Conservation (phyloP, 2,113 vertebrate genomes). For the Phaetusa simplex region DNA sequence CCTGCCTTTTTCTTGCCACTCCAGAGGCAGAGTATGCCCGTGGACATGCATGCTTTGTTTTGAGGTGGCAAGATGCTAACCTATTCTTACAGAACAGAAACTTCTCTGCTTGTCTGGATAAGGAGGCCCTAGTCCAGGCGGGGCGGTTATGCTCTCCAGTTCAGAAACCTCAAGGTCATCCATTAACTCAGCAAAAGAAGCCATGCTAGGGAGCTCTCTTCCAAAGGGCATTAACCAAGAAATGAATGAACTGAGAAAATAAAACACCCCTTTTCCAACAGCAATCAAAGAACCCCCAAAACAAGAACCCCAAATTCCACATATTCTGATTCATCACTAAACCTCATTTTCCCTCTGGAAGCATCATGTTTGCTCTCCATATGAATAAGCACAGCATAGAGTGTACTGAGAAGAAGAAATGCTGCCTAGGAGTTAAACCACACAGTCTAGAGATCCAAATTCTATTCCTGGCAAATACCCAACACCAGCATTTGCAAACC, state of each 20-base stretch:
- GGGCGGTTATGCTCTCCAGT: background rate
- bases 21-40: background rate
- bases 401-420: background rate
- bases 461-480: conserved; percentile 38
- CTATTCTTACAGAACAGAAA: background rate
- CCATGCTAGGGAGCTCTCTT: background rate
- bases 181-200: background rate
- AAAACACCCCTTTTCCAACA: background rate
- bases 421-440: conserved; percentile 32
- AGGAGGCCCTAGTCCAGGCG: background rate
- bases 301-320: background rate
- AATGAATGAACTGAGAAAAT: background rate
- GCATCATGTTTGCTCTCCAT: background rate
- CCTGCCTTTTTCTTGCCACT: background rate
- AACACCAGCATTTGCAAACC: conserved; percentile 31
- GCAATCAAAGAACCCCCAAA: background rate
- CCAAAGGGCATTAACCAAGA: background rate
- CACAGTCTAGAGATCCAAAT: conserved; percentile 14
- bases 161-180: background rate
- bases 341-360: background rate
- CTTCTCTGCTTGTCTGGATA: background rate
- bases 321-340: background rate
- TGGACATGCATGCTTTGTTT: background rate
- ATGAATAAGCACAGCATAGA: background rate
- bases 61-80: background rate